Conservation (phyloP, 1,140 invertebrate species). For the Calliphora vicina region DNA sequence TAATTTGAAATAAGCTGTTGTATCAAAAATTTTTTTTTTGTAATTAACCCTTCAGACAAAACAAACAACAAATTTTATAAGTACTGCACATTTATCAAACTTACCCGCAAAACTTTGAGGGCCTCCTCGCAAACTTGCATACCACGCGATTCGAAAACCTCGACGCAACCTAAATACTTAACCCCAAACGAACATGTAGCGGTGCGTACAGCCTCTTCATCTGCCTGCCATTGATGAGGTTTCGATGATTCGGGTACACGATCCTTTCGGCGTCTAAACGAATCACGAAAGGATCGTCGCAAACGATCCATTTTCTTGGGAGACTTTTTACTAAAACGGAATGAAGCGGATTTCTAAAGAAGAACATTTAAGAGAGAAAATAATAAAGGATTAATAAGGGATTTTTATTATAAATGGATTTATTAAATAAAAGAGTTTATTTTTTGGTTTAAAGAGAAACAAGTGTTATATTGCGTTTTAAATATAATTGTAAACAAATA, state of each 20-base stretch:
- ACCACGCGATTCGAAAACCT: constrained; percentile 98
- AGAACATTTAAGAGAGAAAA: constrained; percentile 4
- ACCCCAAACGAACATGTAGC: constrained; percentile 97
- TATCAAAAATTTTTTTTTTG: too few species aligned
- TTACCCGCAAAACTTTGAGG: constrained; percentile 89
- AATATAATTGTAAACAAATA: too few species aligned
- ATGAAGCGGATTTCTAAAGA: constrained; percentile 66
- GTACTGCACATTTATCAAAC: constrained; percentile 58
- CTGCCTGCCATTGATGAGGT: constrained; percentile 97
- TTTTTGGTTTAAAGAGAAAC: constrained; percentile 17
- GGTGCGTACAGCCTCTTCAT: constrained; percentile 92
- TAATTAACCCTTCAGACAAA: too few species aligned
- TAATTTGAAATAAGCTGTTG: too few species aligned
- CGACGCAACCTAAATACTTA: constrained; percentile 98
- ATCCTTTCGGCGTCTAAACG: constrained; percentile 86
- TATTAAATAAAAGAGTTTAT: neutral
- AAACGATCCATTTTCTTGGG: constrained; percentile 90
- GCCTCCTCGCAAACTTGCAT: constrained; percentile 99
- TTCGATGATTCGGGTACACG: constrained; percentile 88
- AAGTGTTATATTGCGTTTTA: constrained; percentile 15
- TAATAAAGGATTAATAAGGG: constrained; percentile 1
- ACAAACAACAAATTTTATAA: too few species aligned
- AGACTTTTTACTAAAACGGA: constrained; percentile 70
- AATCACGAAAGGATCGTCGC: constrained; percentile 89
- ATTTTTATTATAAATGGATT: neutral